Evolutionary conservation across 2,113 vertebrate species (phyloP).

Genomic region (Typhlomys cinereus): DNA sequence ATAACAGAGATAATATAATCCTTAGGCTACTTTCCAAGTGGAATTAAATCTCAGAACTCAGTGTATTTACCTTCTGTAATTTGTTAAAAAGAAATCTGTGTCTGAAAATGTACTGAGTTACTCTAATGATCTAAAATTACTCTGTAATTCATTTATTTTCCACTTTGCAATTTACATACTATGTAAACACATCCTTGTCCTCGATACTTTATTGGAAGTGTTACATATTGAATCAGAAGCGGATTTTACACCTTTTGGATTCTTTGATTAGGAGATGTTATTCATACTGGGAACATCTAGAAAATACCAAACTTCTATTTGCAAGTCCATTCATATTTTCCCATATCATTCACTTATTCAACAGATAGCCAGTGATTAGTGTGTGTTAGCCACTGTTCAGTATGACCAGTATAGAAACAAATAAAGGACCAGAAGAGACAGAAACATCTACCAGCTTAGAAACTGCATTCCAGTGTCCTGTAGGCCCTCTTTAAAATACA

Average conservation of each 20-base stretch:
- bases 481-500: neutral
- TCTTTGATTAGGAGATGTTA: neutral
- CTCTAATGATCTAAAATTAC: slow-evolving; percentile 2
- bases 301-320: neutral
- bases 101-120: neutral
- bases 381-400: neutral
- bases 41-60: slow-evolving; percentile 13
- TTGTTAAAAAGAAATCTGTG: neutral
- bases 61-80: neutral
- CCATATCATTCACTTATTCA: slow-evolving; percentile 17
- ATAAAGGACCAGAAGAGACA: neutral
- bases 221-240: neutral
- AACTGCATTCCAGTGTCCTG: neutral
- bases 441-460: neutral
- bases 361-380: neutral
- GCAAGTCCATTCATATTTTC: neutral
- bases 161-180: neutral
- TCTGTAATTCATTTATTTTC: neutral
- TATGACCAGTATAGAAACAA: neutral
- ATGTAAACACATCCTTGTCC: neutral
- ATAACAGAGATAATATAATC: neutral
- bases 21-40: neutral
- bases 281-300: neutral
- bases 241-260: neutral
- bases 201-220: neutral